Conservation (phyloP, 2,797 vertebrate species). For the Bovichtus diacanthus region DNA sequence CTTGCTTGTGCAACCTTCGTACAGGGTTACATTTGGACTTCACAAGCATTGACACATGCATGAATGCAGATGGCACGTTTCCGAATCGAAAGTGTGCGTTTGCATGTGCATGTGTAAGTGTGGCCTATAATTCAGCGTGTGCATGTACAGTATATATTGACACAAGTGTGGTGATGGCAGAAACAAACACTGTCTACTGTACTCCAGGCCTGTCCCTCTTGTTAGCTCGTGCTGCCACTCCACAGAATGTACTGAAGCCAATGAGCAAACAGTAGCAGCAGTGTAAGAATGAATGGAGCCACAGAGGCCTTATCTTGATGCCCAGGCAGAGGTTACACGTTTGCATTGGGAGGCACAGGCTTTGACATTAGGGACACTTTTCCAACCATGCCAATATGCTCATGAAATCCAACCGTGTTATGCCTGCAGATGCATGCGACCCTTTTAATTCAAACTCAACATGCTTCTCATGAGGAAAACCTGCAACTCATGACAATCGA, state of each 20-base stretch:
- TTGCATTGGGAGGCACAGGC: not conserved
- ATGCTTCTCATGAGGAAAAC: not conserved
- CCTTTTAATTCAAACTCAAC: not conserved
- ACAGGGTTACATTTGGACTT: not conserved
- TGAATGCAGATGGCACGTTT: not conserved
- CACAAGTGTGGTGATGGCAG: not conserved
- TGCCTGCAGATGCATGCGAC: not conserved
- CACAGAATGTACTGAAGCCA: slow-evolving; percentile 21
- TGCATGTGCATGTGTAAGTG: slow-evolving; percentile 2
- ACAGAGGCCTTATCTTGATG: slow-evolving; percentile 22
- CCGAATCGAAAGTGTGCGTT: not conserved
- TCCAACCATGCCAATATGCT: not conserved
- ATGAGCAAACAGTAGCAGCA: slow-evolving; percentile 29
- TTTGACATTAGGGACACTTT: not conserved
- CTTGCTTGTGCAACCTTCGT: slow-evolving; percentile 3
- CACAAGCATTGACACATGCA: not conserved
- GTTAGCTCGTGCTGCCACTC: slow-evolving; percentile 10
- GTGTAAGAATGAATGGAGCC: slow-evolving; percentile 22
- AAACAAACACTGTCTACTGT: slow-evolving; percentile 26
- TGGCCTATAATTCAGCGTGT: not conserved
- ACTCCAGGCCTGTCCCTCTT: slow-evolving; percentile 13
- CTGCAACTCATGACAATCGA: not conserved
- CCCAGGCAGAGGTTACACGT: not conserved
- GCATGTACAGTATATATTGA: not conserved
- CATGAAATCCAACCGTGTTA: not conserved